Base-by-base conservation (phyloP, 2,888 invertebrate genomes). In the Mesochorus sp. region DNA sequence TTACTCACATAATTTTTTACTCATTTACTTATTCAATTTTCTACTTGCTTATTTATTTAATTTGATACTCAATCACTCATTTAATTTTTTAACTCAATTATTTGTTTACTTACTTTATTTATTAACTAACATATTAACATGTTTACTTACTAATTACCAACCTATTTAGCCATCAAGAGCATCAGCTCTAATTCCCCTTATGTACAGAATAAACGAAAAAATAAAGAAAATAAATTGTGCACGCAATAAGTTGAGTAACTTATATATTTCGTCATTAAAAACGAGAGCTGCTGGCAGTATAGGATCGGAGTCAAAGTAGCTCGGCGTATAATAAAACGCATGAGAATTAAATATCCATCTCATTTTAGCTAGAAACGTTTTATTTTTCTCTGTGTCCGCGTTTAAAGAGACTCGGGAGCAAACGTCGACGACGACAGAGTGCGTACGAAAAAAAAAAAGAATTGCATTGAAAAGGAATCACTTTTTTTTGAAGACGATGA, bases 391-490 rank as follows among this genome's bases (percentile, higher is more conserved):
- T n/a, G n/a, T n/a, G n/a, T n/a, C n/a, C n/a, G n/a, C 49, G 42
- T 39, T 57, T 49, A 34, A 62, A 28, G 62, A 34, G 49, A 53
- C 59, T 57, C 21, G 34, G 68, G 80, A 10, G 28, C 57, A 64
- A 70, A 64, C 64, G 64, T n/a, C 57, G 64, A 12, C 37, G 51
- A 79, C 70, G 70, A 47, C 53, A 64, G 70, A 59, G 78, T 74
- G 78, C 74, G 79, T 80, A 87, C n/a, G n/a, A n/a, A n/a, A n/a
- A n/a, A n/a, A n/a, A n/a, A n/a, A n/a, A n/a, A 88, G 87, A 87
- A 88, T 87, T 86, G 84, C 85, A 86, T 85, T 81, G 89, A 89
- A 88, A 89, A 88, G 85, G 88, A 89, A 89, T 87, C 84, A 85
- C 12, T 55, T 21, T 47, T 34, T 12, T n/a, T 28, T 19, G 6